These are phyloP conservation scores for Arenaria interpres DNA, from an alignment of 2,113 vertebrate species.

Conservation along the genomic window DNA sequence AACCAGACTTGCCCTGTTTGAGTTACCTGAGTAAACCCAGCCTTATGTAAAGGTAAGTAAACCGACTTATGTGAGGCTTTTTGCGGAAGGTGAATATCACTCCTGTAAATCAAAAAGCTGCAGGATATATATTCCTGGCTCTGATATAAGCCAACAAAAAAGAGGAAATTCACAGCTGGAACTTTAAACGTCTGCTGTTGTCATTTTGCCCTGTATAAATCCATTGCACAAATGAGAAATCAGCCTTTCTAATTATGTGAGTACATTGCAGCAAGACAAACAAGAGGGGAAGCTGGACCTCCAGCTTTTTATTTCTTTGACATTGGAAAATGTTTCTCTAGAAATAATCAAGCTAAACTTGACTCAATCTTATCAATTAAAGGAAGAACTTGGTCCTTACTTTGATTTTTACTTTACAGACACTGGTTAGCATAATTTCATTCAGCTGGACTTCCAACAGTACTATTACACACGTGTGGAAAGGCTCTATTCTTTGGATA, in stretches of 20 bases:
- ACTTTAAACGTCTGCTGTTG: not conserved
- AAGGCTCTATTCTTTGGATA: not conserved
- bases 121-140: not conserved
- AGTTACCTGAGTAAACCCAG: conserved; percentile 12
- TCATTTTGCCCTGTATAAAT: not conserved
- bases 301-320: not conserved
- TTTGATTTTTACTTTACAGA: not conserved
- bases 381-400: not conserved
- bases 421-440: not conserved
- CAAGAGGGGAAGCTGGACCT: not conserved
- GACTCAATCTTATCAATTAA: not conserved
- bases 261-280: not conserved
- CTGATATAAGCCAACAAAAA: not conserved
- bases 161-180: not conserved
- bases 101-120: conserved; percentile 1
- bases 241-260: not conserved
- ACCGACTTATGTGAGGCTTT: not conserved
- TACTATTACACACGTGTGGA: not conserved
- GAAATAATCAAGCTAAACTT: not conserved
- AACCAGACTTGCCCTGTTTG: conserved; percentile 2
- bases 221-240: not conserved
- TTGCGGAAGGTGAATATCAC: not conserved
- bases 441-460: not conserved
- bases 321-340: not conserved
- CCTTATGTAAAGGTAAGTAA: too few relatives aligned